Conservation (phyloP, 2,797 vertebrate species). For the Phataginus tricuspis region DNA sequence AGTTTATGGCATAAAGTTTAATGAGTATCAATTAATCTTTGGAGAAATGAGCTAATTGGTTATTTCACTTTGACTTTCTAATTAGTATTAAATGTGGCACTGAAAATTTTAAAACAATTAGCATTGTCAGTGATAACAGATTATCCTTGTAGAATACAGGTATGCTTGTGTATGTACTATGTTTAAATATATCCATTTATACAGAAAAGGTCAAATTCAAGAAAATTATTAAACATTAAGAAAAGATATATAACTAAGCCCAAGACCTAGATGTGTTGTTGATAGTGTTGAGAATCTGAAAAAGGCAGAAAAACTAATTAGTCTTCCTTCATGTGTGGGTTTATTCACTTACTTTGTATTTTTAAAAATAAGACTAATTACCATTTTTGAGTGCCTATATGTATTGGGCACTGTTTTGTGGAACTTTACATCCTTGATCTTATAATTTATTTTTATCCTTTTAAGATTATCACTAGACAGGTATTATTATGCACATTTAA, state of each 20-base stretch:
- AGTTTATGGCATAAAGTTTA: background rate
- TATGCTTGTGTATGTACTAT: background rate
- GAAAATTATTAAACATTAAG: background rate
- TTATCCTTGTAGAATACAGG: background rate
- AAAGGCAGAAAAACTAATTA: background rate
- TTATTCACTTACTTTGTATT: background rate
- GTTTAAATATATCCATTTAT: background rate
- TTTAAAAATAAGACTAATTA: background rate
- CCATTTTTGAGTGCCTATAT: background rate
- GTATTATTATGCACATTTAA: background rate
- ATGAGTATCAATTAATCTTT: background rate
- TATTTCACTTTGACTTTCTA: background rate
- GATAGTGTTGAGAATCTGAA: background rate
- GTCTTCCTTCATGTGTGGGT: background rate
- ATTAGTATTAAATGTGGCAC: background rate
- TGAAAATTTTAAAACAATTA: background rate
- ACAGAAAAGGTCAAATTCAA: background rate
- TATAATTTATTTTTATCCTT: constrained; percentile 27
- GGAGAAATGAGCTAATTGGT: background rate
- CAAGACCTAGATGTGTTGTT: background rate
- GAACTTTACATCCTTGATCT: background rate
- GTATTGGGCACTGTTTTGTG: background rate
- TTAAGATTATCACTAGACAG: background rate
- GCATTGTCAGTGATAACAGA: background rate
- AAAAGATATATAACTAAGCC: background rate